Evolutionary conservation across 2,888 invertebrate species (phyloP).

Genomic region (Nasonia oneida): DNA sequence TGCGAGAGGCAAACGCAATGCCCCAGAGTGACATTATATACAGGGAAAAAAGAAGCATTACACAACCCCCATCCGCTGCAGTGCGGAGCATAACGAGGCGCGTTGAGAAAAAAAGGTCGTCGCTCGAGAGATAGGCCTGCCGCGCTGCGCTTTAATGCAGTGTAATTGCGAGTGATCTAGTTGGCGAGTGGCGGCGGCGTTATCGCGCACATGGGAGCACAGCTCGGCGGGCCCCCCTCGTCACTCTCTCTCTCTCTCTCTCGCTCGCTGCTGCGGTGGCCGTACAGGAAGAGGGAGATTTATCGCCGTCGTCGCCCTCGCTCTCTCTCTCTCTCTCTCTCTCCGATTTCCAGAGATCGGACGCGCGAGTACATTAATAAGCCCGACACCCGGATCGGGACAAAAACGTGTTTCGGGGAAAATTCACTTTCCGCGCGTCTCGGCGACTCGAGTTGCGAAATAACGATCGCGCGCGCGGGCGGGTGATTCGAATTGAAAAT

Average conservation of each 20-base stretch:
- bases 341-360: constrained; percentile 24
- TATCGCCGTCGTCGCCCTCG: constrained; percentile 45
- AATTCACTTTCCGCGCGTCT: background rate
- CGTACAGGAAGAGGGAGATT: constrained; percentile 55
- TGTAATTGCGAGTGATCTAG: constrained; percentile 56
- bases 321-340: background rate
- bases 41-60: background rate
- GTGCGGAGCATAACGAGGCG: background rate
- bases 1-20: background rate
- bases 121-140: constrained; percentile 7
- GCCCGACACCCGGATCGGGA: background rate
- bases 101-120: background rate
- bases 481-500: too few relatives aligned
- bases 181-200: constrained; percentile 29
- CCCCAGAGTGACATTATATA: constrained; percentile 37
- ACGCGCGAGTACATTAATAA: background rate
- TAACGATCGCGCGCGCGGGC: too few relatives aligned
- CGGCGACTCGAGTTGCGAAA: background rate
- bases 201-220: constrained; percentile 57
- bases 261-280: background rate
- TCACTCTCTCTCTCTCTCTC: background rate
- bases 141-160: constrained; percentile 42
- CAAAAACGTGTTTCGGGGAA: background rate
- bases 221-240: constrained; percentile 30
- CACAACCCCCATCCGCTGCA: background rate